phyloP scores from a whole-genome alignment of 2,113 vertebrate species.

The Hydrochoerus hydrochaeris region DNA sequence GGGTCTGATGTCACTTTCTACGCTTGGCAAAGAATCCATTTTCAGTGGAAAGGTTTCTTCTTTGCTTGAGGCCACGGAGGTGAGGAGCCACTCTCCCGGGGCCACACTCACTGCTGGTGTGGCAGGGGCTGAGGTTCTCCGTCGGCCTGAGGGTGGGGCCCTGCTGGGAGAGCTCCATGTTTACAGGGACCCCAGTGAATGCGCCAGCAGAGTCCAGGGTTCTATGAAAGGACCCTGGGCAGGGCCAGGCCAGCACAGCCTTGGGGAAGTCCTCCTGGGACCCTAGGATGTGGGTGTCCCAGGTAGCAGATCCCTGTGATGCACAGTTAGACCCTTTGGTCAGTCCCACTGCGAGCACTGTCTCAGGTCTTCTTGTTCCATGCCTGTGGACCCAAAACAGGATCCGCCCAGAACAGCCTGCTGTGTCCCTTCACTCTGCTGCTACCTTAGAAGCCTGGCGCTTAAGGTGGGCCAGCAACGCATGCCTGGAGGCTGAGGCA shows the following conservation, averaged over 20 bases:
- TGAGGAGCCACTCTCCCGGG: not conserved
- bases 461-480: not conserved
- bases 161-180: not conserved
- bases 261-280: not conserved
- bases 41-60: not conserved
- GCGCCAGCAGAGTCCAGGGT: not conserved
- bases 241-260: not conserved
- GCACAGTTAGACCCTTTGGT: not conserved
- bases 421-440: no score
- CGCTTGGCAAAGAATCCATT: not conserved
- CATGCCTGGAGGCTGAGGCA: not conserved
- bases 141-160: accelerated
- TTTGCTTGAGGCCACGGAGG: not conserved
- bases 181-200: not conserved
- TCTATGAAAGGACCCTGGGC: not conserved
- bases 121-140: accelerated
- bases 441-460: not conserved
- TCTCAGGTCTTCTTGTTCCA: not conserved
- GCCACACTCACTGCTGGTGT: not conserved
- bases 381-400: not conserved
- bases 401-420: not conserved
- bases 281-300: not conserved
- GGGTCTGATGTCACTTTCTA: not conserved
- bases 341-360: not conserved
- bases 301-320: not conserved